phyloP scores from a whole-genome alignment of 2,113 vertebrate species.

The Haemorhous mexicanus region DNA sequence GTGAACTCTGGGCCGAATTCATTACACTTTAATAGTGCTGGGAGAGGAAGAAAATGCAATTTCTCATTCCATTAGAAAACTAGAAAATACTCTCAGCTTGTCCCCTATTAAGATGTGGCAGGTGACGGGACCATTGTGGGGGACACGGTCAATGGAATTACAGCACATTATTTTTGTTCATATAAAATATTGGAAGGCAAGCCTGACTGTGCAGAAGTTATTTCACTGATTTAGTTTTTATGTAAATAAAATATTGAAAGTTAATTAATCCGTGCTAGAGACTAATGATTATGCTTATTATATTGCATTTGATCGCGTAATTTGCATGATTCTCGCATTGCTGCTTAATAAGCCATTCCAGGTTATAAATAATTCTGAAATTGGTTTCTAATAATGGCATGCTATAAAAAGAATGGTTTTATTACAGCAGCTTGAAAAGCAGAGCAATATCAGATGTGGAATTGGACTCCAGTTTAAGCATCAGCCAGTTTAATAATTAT shows the following conservation, averaged over 20 bases:
- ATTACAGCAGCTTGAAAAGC: conserved; percentile 77
- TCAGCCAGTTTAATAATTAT: conserved; percentile 72
- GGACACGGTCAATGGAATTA: conserved; percentile 78
- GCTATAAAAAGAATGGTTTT: conserved; percentile 85
- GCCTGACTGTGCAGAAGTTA: conserved; percentile 82
- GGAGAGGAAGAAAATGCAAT: conserved; percentile 93
- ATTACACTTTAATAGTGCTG: conserved; percentile 92
- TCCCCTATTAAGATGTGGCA: conserved; percentile 95
- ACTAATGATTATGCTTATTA: conserved; percentile 91
- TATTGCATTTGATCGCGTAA: conserved; percentile 87
- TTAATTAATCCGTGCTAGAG: conserved; percentile 85
- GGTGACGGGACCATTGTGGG: conserved; percentile 88
- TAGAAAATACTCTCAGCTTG: conserved; percentile 88
- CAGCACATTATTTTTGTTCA: conserved; percentile 80
- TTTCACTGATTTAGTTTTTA: conserved; percentile 91
- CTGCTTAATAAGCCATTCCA: conserved; percentile 90
- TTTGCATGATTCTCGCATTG: conserved; percentile 95
- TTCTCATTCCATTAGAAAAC: conserved; percentile 93
- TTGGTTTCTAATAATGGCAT: conserved; percentile 88
- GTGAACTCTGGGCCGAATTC: conserved; percentile 94
- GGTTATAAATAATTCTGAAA: conserved; percentile 91
- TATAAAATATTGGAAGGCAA: conserved; percentile 84
- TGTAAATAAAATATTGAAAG: conserved; percentile 89
- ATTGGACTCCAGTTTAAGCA: conserved; percentile 68
- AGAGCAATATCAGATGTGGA: conserved; percentile 64